Base-by-base conservation (phyloP, 2,888 invertebrate genomes). In the Taphrorychus bicolor region DNA sequence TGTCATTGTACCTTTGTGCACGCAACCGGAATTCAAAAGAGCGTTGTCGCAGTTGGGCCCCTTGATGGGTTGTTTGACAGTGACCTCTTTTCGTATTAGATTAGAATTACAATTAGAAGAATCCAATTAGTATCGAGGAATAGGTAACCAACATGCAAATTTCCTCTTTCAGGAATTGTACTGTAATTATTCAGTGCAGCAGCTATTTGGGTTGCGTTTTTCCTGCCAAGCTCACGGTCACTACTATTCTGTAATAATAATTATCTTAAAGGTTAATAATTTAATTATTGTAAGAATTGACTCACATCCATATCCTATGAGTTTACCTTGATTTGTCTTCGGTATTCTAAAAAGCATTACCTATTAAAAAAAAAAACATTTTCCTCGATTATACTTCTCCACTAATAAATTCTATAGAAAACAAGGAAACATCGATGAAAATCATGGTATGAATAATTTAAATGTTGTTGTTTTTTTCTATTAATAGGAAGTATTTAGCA, bases 101-200 rank as follows among this genome's bases (percentile, higher is more conserved):
- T 45, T 65, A 48, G 65, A 65, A 65, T 65, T 53, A 65, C 65
- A 65, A 65, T 65, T 65, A 65, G 65, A 58, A n/a, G n/a, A n/a
- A n/a, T n/a, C 24, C 40, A 63, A 65, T 53, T 53, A 45, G 42
- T 32, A 59, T 41, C 41, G 41, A 56, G 40, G 51, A 58, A 64
- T 58, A 21, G 51, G 7, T 48, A 21, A 18, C 16, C 23, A 49
- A 22, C 41, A 60, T 60, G 51, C 41, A 60, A 60, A 60, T 60
- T 60, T 16, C 3, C 32, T 52, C n/a, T 42, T 52, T 60, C 40
- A 52, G 21, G 7, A 40, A 41, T 45, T 58, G 16, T 18, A 42
- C 42, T 7, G 17, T 7, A 16, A 41, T 22, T 45, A 41, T 14
- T 45, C 5, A 16, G 19, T 41, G 23, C 7, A 57, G 23, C 7